A percentile compares a stretch with the other conserved stretches of the same genome.
phyloP scores from a whole-genome alignment of 2,113 vertebrate species.

The Cololabis saira region DNA sequence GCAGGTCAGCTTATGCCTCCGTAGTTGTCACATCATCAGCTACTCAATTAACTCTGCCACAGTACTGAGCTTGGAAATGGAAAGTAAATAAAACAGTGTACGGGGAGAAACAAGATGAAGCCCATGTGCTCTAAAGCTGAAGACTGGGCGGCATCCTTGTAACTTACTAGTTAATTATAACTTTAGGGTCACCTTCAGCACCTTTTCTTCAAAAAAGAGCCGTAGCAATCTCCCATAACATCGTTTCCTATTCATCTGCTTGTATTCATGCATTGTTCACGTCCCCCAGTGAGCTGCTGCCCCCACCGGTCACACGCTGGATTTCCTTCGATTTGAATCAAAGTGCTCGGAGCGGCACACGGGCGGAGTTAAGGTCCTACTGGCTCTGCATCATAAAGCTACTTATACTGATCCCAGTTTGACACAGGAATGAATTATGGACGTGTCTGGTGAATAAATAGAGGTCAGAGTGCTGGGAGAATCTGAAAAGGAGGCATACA shows the following conservation, averaged over 20 bases:
- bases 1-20: slow-evolving; percentile 51
- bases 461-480: slow-evolving; percentile 13
- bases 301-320: slow-evolving; percentile 13
- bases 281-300: slow-evolving; percentile 2
- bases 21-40: slow-evolving; percentile 48
- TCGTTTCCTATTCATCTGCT: slow-evolving; percentile 11
- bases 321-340: slow-evolving; percentile 26
- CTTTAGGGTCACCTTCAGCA: no score
- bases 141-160: no score
- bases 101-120: slow-evolving; percentile 6
- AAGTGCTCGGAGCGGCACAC: slow-evolving; percentile 8
- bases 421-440: slow-evolving; percentile 32
- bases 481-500: slow-evolving; percentile 3
- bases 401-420: slow-evolving; percentile 32
- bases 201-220: no score
- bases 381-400: slow-evolving; percentile 30
- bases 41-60: slow-evolving; percentile 56
- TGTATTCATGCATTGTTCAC: not conserved
- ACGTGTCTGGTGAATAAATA: slow-evolving; percentile 32
- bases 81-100: not conserved
- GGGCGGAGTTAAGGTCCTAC: slow-evolving; percentile 22
- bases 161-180: no score
- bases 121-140: no score
- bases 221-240: not conserved
- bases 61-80: slow-evolving; percentile 4